A percentile compares a stretch with the other conserved stretches of the same genome.
These are phyloP conservation scores for Rana temporaria DNA, from an alignment of 2,113 vertebrate genomes.

Conservation along the genomic window DNA sequence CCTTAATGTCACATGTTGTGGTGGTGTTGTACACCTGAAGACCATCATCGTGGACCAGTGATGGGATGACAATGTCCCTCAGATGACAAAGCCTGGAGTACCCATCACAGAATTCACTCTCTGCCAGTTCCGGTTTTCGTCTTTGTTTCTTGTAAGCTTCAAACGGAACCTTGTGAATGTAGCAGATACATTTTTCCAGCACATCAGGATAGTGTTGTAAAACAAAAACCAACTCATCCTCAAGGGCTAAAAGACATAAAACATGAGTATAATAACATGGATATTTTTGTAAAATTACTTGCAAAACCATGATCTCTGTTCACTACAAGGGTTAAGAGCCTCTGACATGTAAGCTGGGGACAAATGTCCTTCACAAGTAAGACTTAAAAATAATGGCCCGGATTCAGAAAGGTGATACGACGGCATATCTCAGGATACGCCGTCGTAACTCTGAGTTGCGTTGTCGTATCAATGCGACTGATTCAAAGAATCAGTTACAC, in stretches of 20 bases:
- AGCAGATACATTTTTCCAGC: conserved; percentile 69
- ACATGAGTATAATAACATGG: too few relatives aligned
- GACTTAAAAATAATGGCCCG: too few relatives aligned
- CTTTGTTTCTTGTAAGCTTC: conserved; percentile 48
- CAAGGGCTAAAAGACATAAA: background rate
- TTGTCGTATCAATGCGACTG: too few relatives aligned
- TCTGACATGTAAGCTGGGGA: too few relatives aligned
- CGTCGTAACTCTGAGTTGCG: too few relatives aligned
- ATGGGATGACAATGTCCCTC: conserved; percentile 69
- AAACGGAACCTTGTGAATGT: conserved; percentile 71
- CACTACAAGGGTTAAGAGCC: too few relatives aligned
- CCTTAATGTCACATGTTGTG: conserved; percentile 64
- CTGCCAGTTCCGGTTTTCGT: conserved; percentile 5
- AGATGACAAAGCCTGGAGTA: conserved; percentile 66
- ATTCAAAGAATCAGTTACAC: too few relatives aligned
- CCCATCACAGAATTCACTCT: background rate
- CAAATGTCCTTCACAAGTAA: too few relatives aligned
- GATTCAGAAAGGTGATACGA: too few relatives aligned
- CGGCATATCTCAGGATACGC: too few relatives aligned
- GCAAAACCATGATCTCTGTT: too few relatives aligned
- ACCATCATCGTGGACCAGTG: conserved; percentile 63
- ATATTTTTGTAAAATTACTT: too few relatives aligned
- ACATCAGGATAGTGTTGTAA: background rate
- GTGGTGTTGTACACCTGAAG: conserved; percentile 71
- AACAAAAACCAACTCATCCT: conserved; percentile 24